Conservation (phyloP, 1,140 invertebrate species). For the Paralvinella palmiformis region DNA sequence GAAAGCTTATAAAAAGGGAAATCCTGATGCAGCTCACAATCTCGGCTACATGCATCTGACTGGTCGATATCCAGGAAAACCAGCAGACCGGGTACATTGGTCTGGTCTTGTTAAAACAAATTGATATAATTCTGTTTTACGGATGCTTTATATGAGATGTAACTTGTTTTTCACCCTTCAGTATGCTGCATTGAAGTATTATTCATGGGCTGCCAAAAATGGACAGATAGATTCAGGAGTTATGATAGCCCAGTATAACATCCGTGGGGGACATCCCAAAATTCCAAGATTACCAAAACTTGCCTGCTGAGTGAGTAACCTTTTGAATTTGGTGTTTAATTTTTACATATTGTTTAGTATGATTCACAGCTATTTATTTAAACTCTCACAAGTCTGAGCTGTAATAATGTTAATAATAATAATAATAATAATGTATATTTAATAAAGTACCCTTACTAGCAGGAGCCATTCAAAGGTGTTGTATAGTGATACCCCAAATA, state of each 20-base stretch:
- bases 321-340: not conserved
- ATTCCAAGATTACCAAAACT: constrained; percentile 18
- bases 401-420: not conserved
- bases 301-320: constrained; percentile 33
- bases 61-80: constrained; percentile 29
- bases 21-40: constrained; percentile 36
- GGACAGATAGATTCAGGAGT: constrained; percentile 36
- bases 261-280: constrained; percentile 26
- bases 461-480: too few relatives aligned
- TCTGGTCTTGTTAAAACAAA: not conserved
- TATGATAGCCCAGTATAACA: constrained; percentile 28
- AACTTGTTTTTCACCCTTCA: not conserved
- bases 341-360: not conserved
- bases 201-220: constrained; percentile 25
- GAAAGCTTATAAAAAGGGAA: constrained; percentile 27
- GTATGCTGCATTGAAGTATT: constrained; percentile 16
- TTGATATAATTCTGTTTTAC: not conserved
- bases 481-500: too few relatives aligned
- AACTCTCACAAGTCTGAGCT: not conserved
- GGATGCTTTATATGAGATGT: not conserved
- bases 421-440: too few relatives aligned
- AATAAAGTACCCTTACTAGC: too few relatives aligned
- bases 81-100: constrained; percentile 28
- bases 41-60: constrained; percentile 33
- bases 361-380: not conserved